phyloP scores from a whole-genome alignment of 1,140 invertebrate species.

The Drosophila ambigua region DNA sequence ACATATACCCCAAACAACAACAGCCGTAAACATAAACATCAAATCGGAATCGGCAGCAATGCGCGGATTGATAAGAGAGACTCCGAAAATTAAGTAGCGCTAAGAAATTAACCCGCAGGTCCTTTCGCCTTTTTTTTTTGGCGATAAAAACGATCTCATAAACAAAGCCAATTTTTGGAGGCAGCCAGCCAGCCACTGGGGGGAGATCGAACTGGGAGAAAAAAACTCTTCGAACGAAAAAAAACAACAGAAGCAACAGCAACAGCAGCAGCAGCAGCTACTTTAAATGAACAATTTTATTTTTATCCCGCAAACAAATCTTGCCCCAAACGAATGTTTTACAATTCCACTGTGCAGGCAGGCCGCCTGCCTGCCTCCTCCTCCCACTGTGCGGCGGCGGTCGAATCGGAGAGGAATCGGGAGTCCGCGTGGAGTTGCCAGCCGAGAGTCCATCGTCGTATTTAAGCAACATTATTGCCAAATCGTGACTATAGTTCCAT shows the following conservation, averaged over 20 bases:
- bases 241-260: conserved; percentile 61
- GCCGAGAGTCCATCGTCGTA: conserved; percentile 39
- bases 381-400: conserved; percentile 12
- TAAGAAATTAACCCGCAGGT: conserved; percentile 79
- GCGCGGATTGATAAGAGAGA: neutral
- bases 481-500: conserved; percentile 84
- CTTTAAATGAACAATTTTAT: conserved; percentile 83
- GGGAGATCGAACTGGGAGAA: conserved; percentile 12
- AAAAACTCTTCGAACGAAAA: neutral
- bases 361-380: conserved; percentile 17
- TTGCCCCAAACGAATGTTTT: conserved; percentile 77
- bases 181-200: conserved; percentile 26
- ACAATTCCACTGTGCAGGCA: conserved; percentile 57
- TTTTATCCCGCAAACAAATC: conserved; percentile 84
- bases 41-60: conserved; percentile 38
- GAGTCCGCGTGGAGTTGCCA: no score
- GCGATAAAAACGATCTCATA: conserved; percentile 75
- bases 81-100: conserved; percentile 71
- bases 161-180: conserved; percentile 77
- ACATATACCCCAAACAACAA: conserved; percentile 20
- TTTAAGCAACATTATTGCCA: conserved; percentile 84
- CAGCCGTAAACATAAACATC: conserved; percentile 34
- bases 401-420: neutral
- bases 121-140: conserved; percentile 29
- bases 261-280: conserved; percentile 75